These are phyloP conservation scores for Anguilla megastoma DNA, from an alignment of 2,797 vertebrate genomes.

Conservation along the genomic window DNA sequence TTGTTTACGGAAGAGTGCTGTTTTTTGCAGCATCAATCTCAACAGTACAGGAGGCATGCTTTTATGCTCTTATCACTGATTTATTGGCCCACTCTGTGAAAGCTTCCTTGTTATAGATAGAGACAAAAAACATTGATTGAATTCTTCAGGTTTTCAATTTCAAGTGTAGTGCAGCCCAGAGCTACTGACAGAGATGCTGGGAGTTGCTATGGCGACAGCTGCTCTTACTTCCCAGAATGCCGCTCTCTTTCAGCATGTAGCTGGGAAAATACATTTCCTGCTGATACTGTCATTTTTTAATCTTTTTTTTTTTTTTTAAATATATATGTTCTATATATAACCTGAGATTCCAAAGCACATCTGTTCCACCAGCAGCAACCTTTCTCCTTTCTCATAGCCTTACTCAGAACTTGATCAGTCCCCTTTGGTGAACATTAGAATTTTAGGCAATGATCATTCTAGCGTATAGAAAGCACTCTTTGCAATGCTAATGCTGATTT, in stretches of 20 bases:
- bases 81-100: not conserved
- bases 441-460: not conserved
- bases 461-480: constrained; percentile 35
- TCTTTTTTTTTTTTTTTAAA: not conserved
- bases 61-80: not conserved
- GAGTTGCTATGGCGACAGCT: not conserved
- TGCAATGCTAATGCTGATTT: constrained; percentile 39
- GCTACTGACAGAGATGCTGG: not conserved
- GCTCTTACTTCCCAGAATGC: not conserved
- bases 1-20: not conserved
- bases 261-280: not conserved
- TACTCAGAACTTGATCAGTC: not conserved
- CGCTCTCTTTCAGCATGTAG: not conserved
- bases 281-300: not conserved
- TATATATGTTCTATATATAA: not conserved
- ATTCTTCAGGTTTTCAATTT: not conserved
- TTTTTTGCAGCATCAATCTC: not conserved
- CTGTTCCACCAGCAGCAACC: constrained; percentile 28
- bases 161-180: not conserved
- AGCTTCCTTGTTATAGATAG: not conserved
- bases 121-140: not conserved
- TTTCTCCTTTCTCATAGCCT: not conserved
- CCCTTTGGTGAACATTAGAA: not conserved
- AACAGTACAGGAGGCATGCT: not conserved
- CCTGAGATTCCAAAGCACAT: not conserved